A percentile compares a stretch with the other conserved stretches of the same genome.
These are phyloP conservation scores for Protobothrops mucrosquamatus DNA, from an alignment of 2,113 vertebrate species.

Conservation along the genomic window DNA sequence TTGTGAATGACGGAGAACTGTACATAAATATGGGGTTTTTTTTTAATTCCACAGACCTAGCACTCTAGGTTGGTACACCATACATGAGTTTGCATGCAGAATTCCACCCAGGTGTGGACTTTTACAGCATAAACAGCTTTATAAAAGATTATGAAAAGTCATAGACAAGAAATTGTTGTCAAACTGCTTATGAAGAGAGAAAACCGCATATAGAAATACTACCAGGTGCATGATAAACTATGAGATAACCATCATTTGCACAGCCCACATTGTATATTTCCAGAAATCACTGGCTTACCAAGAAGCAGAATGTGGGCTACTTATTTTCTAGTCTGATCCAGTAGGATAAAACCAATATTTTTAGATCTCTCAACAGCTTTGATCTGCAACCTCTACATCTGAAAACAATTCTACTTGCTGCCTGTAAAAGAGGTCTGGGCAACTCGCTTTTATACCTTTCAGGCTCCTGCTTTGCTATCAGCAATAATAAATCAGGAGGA, in stretches of 20 bases:
- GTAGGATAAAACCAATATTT: not conserved
- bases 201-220: not conserved
- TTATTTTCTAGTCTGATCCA: not conserved
- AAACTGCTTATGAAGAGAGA: not conserved
- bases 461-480: not conserved
- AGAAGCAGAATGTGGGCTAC: not conserved
- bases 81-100: not conserved
- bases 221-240: not conserved
- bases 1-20: not conserved
- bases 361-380: not conserved
- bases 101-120: not conserved
- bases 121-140: not conserved
- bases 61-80: not conserved
- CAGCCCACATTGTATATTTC: not conserved
- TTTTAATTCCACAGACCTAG: not conserved
- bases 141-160: not conserved
- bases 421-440: not conserved
- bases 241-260: not conserved
- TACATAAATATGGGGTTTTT: not conserved
- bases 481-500: not conserved
- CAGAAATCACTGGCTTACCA: not conserved
- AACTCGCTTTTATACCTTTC: not conserved
- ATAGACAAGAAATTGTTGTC: not conserved
- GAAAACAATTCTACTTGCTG: not conserved
- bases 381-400: not conserved